phyloP scores from a whole-genome alignment of 2,797 vertebrate genomes.

The Linurgus olivaceus region DNA sequence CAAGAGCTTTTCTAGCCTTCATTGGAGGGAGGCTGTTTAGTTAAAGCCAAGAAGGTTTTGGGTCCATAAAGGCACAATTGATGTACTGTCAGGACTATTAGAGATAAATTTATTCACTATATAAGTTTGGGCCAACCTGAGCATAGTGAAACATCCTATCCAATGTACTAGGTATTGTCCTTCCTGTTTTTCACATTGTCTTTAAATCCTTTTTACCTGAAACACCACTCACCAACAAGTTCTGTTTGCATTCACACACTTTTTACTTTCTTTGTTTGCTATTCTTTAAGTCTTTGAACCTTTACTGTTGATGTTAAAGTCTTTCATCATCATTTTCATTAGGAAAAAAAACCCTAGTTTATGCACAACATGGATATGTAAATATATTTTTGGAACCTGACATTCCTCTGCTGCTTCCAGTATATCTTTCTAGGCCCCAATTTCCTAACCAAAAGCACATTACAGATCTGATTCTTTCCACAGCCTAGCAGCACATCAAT shows the following conservation, averaged over 20 bases:
- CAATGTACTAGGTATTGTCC: background rate
- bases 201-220: background rate
- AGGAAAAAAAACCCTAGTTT: constrained; percentile 26
- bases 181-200: background rate
- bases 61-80: background rate
- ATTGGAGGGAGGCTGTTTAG: background rate
- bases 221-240: background rate
- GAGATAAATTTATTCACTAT: background rate
- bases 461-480: constrained; percentile 76
- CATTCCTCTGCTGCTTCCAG: constrained; percentile 61
- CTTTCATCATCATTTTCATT: constrained; percentile 42
- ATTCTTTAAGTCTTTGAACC: background rate
- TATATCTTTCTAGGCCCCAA: constrained; percentile 75
- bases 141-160: background rate
- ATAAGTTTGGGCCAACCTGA: background rate
- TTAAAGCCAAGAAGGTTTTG: background rate
- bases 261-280: background rate
- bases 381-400: constrained; percentile 19
- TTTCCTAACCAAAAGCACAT: constrained; percentile 80
- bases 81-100: background rate
- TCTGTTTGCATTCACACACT: background rate
- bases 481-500: constrained; percentile 81
- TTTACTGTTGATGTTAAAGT: constrained; percentile 46
- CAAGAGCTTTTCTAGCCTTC: background rate
- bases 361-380: background rate